phyloP scores from a whole-genome alignment of 92 coral and sea anemone species.

The Palythoa caribaeorum region DNA sequence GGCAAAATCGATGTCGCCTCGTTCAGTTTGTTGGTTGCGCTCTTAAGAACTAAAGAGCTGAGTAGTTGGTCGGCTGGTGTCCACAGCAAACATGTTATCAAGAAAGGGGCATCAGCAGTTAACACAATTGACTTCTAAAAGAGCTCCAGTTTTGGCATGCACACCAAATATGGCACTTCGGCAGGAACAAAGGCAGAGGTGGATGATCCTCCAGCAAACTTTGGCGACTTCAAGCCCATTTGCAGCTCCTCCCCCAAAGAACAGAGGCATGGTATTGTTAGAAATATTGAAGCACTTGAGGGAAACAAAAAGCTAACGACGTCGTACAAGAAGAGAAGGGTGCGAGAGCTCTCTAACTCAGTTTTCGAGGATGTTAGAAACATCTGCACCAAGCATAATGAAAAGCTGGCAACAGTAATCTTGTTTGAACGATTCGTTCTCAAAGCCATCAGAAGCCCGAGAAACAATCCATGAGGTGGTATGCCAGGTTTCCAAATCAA shows the following conservation, averaged over 20 bases:
- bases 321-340: conserved; percentile 8
- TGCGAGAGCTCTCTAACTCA: background rate
- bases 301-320: background rate
- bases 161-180: conserved; percentile 14
- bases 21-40: background rate
- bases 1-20: conserved; percentile 3
- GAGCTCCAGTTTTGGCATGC: conserved; percentile 10
- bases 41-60: background rate
- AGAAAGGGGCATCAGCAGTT: background rate
- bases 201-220: conserved; percentile 1
- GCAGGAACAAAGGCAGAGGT: background rate
- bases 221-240: background rate
- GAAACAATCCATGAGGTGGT: conserved; percentile 29
- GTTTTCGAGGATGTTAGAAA: background rate
- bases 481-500: conserved; percentile 26
- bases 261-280: background rate
- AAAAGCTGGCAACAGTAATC: conserved; percentile 3
- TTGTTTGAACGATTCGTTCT: conserved; percentile 17
- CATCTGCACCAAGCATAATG: conserved; percentile 14
- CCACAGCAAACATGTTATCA: background rate
- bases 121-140: background rate
- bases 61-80: conserved; percentile 11
- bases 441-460: conserved; percentile 24
- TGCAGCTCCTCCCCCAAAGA: conserved; percentile 6
- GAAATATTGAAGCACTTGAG: background rate